phyloP scores from a whole-genome alignment of 1,140 invertebrate genomes.

The Temnothorax curvispinosus region DNA sequence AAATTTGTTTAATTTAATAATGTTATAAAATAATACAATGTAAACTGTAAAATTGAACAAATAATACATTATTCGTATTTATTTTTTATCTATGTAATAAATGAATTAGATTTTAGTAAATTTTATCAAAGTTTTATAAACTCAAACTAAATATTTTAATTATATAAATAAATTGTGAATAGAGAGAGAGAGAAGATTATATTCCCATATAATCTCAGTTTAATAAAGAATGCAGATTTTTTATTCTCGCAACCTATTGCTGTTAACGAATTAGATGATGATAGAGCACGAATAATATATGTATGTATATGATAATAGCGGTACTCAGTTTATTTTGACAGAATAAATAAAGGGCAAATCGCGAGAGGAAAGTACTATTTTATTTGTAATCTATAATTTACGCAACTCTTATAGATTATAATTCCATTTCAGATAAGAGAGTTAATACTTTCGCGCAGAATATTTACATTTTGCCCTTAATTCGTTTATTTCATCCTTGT shows the following conservation, averaged over 20 bases:
- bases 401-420: slow-evolving; percentile 52
- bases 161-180: not conserved
- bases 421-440: slow-evolving; percentile 72
- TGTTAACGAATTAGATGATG: slow-evolving; percentile 61
- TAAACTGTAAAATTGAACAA: not conserved
- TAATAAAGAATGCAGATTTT: not conserved
- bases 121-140: not conserved
- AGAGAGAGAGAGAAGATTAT: not conserved
- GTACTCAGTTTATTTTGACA: slow-evolving; percentile 62
- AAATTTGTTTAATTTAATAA: not conserved
- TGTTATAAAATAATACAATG: not conserved
- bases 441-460: slow-evolving; percentile 54
- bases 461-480: slow-evolving; percentile 50
- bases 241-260: not conserved
- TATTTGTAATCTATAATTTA: slow-evolving; percentile 69
- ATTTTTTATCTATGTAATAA: not conserved
- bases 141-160: not conserved
- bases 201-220: not conserved
- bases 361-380: slow-evolving; percentile 48
- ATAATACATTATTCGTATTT: not conserved
- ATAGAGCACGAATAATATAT: slow-evolving; percentile 66
- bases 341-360: slow-evolving; percentile 73
- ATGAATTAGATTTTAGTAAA: not conserved
- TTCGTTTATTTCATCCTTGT: too few relatives aligned
- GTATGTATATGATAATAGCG: slow-evolving; percentile 54